Conservation (phyloP, 2,113 vertebrate species). For the Argyrosomus japonicus region DNA sequence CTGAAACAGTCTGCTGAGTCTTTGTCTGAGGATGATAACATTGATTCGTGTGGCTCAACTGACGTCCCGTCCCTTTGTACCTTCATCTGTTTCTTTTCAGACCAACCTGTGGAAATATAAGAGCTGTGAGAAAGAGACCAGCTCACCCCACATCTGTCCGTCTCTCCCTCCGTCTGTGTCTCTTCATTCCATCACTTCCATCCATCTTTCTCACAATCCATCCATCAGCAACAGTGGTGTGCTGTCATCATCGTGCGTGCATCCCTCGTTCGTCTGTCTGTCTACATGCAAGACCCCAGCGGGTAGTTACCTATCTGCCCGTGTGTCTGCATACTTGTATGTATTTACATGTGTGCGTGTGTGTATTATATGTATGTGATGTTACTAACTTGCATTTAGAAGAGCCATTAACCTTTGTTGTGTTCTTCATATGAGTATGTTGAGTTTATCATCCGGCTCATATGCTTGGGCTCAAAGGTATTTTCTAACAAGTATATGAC, state of each 20-base stretch:
- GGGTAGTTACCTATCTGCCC: constrained; percentile 76
- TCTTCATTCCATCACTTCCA: constrained; percentile 76
- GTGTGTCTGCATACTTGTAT: constrained; percentile 59
- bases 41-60: constrained; percentile 40
- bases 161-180: constrained; percentile 78
- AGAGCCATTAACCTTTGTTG: constrained; percentile 1
- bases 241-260: constrained; percentile 70
- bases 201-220: constrained; percentile 75
- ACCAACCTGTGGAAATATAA: constrained; percentile 72
- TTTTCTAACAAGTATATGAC: constrained; percentile 24
- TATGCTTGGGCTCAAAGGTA: constrained; percentile 1
- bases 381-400: constrained; percentile 38
- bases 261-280: constrained; percentile 78
- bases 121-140: constrained; percentile 64
- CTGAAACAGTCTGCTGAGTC: constrained; percentile 12
- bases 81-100: constrained; percentile 78
- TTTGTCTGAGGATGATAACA: constrained; percentile 10
- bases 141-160: constrained; percentile 72
- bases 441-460: constrained; percentile 1
- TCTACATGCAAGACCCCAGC: constrained; percentile 74
- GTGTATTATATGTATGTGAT: constrained; percentile 24
- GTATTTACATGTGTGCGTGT: constrained; percentile 39
- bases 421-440: constrained; percentile 14
- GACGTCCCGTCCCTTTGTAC: constrained; percentile 59
- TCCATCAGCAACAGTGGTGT: constrained; percentile 74